Base-by-base conservation (phyloP, 2,888 invertebrate species). In the Leptura quadrifasciata region DNA sequence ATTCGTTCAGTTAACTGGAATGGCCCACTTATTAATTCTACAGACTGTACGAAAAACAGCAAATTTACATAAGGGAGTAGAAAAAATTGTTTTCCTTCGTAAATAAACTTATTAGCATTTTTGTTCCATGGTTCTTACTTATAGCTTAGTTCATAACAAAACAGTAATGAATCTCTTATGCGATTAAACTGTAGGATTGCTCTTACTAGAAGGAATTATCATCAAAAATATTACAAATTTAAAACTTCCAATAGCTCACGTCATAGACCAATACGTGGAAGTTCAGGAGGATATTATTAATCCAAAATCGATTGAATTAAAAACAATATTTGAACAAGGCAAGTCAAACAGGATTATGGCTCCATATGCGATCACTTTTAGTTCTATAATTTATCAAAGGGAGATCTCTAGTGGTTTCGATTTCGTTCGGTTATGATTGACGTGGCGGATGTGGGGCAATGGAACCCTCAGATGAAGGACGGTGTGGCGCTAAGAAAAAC, bases 251-350 rank as follows among this genome's bases (percentile, higher is more conserved):
- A 3, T n/a, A 47, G 15, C 47, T 47, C 15, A 39, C 10, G 39
- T n/a, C n/a, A 6, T n/a, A 47, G 12, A 39, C 39, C 39, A 39
- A 39, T 39, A 12, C 15, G 10, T 8, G 57, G 21, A 57, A 57
- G 57, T 57, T 57, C 57, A 57, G 21, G 57, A 9, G 57, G 57
- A 57, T 15, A n/a, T 27, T 27, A 27, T 60, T 24, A 60, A 27
- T 60, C 27, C 27, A 21, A 69, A 73, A 75, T 75, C 75, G 70
- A 73, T 76, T 58, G 61, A 76, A 69, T 78, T 72, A 60, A 70
- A 76, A 76, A 76, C 67, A 71, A 74, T 70, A 71, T 74, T 76
- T 74, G 73, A 64, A 55, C 54, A 76, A 47, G 63, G 54, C 52
- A 35, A 74, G 64, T 52, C 58, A 24, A 71, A 58, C 58, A 58